Conservation (phyloP, 2,113 vertebrate species). For the Hyaena hyaena region DNA sequence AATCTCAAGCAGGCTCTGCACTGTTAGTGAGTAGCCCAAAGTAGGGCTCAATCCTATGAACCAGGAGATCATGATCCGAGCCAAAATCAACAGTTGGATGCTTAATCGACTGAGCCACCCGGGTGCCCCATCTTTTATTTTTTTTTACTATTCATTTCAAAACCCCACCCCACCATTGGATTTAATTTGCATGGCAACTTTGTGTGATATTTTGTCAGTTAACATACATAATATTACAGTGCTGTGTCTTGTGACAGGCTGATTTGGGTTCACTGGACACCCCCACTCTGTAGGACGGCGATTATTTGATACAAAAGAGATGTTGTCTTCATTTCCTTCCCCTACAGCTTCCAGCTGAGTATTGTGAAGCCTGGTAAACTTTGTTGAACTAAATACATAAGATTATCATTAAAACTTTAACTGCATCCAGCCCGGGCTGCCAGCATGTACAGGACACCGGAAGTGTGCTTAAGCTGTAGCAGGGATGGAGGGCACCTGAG, state of each 20-base stretch:
- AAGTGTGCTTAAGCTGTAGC: background rate
- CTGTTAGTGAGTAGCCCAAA: too few species aligned
- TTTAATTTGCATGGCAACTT: background rate
- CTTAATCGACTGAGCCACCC: too few species aligned
- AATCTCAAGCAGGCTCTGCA: too few species aligned
- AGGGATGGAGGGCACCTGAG: background rate
- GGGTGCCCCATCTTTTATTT: too few species aligned
- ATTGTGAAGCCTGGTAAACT: background rate
- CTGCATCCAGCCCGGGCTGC: background rate
- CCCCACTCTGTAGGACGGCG: background rate
- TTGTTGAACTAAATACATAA: background rate
- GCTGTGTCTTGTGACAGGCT: background rate
- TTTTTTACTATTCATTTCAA: background rate
- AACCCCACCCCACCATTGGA: background rate
- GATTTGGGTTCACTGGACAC: background rate
- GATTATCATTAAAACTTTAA: background rate
- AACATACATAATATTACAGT: background rate
- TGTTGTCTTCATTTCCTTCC: background rate
- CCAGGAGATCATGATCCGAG: too few species aligned
- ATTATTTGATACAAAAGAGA: background rate
- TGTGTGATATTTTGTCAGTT: background rate
- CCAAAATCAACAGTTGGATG: too few species aligned
- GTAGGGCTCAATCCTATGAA: too few species aligned
- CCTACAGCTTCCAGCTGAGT: too few species aligned
- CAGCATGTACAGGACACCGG: background rate